Evolutionary conservation across 2,113 vertebrate genomes (phyloP).

Genomic region (Trinectes maculatus): DNA sequence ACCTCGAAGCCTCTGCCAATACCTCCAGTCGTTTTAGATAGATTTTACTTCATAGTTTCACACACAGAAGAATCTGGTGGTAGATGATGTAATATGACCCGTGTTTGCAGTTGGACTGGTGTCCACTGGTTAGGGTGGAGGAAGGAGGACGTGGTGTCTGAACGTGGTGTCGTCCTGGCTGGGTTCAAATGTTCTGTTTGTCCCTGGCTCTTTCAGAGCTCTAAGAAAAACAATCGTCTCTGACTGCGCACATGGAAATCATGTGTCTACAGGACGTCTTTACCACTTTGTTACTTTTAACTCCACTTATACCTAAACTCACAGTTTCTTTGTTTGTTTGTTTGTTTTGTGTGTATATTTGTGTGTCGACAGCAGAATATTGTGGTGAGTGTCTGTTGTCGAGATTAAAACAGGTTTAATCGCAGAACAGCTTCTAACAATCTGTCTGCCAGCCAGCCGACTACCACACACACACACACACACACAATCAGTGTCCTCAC

Average conservation of each 20-base stretch:
- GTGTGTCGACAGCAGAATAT: slow-evolving; percentile 12
- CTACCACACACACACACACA: slow-evolving; percentile 21
- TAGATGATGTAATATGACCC: no score
- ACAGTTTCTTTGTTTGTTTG: neutral
- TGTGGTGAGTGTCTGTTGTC: slow-evolving; percentile 31
- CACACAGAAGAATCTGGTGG: no score
- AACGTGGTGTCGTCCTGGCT: no score
- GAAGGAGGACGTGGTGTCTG: no score
- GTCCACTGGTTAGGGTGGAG: no score
- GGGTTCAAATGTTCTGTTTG: no score
- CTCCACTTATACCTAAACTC: slow-evolving; percentile 11
- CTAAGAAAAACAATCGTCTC: neutral
- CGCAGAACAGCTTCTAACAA: slow-evolving; percentile 68
- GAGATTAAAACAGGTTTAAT: slow-evolving; percentile 74
- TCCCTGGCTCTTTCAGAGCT: no score
- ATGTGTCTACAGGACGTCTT: neutral
- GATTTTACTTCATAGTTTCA: no score
- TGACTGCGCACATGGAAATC: neutral
- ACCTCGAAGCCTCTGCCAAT: no score
- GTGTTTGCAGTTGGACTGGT: no score
- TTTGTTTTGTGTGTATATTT: slow-evolving; percentile 5
- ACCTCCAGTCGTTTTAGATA: no score
- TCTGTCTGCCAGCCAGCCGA: slow-evolving; percentile 60
- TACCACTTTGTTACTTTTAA: neutral
- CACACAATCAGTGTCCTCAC: slow-evolving; percentile 16